A percentile compares a stretch with the other conserved stretches of the same genome.
These are phyloP conservation scores for Nyctibius grandis DNA, from an alignment of 2,797 vertebrate genomes.

Conservation along the genomic window DNA sequence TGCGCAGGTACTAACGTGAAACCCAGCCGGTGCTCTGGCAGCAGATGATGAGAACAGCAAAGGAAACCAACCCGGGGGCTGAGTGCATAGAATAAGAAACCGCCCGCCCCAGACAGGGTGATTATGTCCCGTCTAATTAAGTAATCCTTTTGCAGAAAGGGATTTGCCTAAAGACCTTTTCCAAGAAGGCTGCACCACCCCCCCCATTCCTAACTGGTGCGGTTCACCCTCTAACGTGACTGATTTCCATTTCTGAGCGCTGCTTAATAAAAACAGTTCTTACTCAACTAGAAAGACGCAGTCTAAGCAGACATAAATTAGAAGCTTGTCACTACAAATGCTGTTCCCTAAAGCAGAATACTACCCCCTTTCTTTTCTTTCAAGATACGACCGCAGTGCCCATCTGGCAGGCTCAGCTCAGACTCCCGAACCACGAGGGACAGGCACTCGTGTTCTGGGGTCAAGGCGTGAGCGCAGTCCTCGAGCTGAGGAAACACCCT, in stretches of 20 bases:
- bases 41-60: neutral
- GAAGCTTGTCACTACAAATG: neutral
- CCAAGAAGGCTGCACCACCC: neutral
- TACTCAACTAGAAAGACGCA: neutral
- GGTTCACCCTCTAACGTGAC: neutral
- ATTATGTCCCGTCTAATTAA: conserved; percentile 60
- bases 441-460: neutral
- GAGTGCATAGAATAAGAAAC: neutral
- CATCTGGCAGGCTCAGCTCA: neutral
- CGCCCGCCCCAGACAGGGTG: neutral
- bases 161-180: conserved; percentile 48
- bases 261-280: neutral
- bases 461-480: neutral
- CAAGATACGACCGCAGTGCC: neutral
- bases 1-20: neutral
- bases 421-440: neutral
- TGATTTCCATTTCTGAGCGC: neutral
- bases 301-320: neutral
- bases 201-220: neutral
- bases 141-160: conserved; percentile 48
- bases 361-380: neutral
- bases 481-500: rapidly evolving
- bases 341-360: neutral
- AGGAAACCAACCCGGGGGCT: neutral
- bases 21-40: neutral